Evolutionary conservation across 1,140 invertebrate genomes (phyloP).

Genomic region (Rhopalosiphum maidis): DNA sequence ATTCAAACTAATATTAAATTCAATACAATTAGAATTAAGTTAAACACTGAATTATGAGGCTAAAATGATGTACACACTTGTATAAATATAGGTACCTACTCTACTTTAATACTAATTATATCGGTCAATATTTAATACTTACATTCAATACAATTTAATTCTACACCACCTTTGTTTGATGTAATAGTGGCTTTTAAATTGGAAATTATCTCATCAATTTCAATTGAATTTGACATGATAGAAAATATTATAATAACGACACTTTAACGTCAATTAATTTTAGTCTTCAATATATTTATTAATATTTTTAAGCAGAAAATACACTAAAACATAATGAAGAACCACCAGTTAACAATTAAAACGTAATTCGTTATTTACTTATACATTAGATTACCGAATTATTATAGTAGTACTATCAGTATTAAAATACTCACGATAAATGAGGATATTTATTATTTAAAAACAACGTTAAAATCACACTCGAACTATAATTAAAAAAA

Average conservation of each 20-base stretch:
- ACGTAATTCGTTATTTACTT: neutral
- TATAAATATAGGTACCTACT: neutral
- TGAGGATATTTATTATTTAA: neutral
- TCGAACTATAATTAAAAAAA: neutral
- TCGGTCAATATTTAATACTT: neutral
- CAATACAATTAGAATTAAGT: too few relatives aligned
- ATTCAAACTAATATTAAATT: too few relatives aligned
- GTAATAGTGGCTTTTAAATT: slow-evolving; percentile 18
- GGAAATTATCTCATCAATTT: neutral
- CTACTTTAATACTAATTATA: neutral
- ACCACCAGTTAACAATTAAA: neutral
- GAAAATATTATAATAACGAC: neutral
- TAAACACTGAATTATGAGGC: too few relatives aligned
- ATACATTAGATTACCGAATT: neutral
- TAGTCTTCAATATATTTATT: neutral
- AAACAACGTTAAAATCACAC: neutral
- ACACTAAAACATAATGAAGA: neutral
- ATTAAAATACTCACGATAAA: neutral
- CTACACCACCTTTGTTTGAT: neutral
- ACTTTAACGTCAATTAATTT: neutral
- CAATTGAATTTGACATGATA: neutral
- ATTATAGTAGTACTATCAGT: too few relatives aligned
- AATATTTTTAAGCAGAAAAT: neutral
- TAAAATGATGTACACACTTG: neutral
- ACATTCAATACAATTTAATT: neutral